A percentile compares a stretch with the other conserved stretches of the same genome.
phyloP scores from a whole-genome alignment of 2,797 vertebrate species.

The Pterois miles region DNA sequence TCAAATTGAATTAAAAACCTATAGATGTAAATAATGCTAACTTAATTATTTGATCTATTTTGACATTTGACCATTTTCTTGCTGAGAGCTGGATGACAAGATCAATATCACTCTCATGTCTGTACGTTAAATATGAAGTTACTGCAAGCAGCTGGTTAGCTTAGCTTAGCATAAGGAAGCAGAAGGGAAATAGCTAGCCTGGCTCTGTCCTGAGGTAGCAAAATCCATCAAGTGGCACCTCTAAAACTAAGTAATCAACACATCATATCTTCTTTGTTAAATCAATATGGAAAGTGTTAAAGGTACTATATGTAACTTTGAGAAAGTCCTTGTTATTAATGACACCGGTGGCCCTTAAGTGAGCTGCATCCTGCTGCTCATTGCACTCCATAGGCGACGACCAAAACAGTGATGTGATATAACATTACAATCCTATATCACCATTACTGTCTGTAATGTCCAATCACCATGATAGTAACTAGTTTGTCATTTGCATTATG shows the following conservation, averaged over 20 bases:
- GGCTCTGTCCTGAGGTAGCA: neutral
- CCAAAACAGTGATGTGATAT: too few species aligned
- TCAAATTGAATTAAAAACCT: slow-evolving; percentile 15
- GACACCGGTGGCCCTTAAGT: too few species aligned
- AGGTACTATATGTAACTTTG: too few species aligned
- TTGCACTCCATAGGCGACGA: too few species aligned
- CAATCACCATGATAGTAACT: too few species aligned
- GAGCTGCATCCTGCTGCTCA: too few species aligned
- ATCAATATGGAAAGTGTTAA: neutral
- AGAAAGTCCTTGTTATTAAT: too few species aligned
- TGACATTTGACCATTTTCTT: neutral
- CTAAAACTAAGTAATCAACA: neutral
- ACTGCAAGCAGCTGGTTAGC: neutral
- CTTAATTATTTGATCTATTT: neutral
- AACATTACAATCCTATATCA: too few species aligned
- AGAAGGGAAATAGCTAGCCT: neutral
- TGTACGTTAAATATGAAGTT: neutral
- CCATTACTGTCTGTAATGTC: too few species aligned
- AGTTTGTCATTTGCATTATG: too few species aligned
- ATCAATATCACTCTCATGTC: neutral
- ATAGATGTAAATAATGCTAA: neutral
- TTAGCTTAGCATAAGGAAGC: neutral
- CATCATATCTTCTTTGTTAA: neutral
- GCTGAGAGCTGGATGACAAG: neutral
- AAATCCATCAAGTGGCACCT: neutral